These are phyloP conservation scores for Rambutsinella grinnellia DNA, from an alignment of 2,888 invertebrate species.

Conservation along the genomic window DNA sequence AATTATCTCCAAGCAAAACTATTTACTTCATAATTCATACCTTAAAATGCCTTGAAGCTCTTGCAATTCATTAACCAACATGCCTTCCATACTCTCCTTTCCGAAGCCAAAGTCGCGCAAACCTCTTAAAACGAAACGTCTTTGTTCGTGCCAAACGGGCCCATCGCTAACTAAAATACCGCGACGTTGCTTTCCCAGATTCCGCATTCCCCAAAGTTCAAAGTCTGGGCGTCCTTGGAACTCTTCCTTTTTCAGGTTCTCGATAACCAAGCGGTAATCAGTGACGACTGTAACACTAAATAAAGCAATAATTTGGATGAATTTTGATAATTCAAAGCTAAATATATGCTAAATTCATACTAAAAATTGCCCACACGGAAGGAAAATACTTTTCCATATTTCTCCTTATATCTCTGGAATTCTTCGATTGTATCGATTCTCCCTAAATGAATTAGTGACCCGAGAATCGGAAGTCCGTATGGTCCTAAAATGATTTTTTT, in stretches of 20 bases:
- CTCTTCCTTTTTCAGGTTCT: constrained; percentile 58
- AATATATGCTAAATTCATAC: no score
- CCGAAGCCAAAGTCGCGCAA: constrained; percentile 59
- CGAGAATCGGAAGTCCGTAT: constrained; percentile 58
- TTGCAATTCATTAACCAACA: constrained; percentile 56
- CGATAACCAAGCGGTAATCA: constrained; percentile 52
- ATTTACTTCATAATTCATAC: constrained; percentile 22
- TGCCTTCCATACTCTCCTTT: constrained; percentile 60
- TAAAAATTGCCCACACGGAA: constrained; percentile 54
- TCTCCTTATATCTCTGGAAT: constrained; percentile 53
- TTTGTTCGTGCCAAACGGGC: constrained; percentile 54
- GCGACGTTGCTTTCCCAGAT: constrained; percentile 54
- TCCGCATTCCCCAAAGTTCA: constrained; percentile 47
- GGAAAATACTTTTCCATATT: constrained; percentile 62
- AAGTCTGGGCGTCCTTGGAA: constrained; percentile 61
- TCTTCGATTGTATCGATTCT: constrained; percentile 40
- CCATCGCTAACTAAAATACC: constrained; percentile 61
- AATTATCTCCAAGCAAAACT: background rate
- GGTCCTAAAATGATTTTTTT: constrained; percentile 48
- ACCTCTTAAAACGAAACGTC: constrained; percentile 43
- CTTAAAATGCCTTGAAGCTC: constrained; percentile 49
- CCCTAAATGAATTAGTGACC: constrained; percentile 39
- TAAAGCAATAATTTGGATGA: background rate
- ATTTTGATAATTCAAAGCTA: background rate
- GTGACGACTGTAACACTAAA: constrained; percentile 58